Percentiles rank a stretch among this genome's conserved stretches.
Conservation (phyloP, 37 sponge, comb jelly and placozoan genomes). For the Amphimedon queenslandica region DNA sequence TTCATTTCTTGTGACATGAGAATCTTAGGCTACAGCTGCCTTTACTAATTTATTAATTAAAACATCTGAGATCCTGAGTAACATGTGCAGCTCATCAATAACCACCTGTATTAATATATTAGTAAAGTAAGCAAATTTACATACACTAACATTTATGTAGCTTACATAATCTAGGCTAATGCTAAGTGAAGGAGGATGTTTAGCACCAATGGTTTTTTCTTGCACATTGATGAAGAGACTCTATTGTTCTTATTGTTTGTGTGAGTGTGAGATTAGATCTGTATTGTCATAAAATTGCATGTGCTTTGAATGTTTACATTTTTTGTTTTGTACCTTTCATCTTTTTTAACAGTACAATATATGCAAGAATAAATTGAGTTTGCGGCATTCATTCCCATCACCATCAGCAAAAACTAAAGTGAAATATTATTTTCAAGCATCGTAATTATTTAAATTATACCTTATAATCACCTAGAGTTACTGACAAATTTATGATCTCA, state of each 20-base stretch:
- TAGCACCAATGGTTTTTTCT: background rate
- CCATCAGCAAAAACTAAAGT: slow-evolving; percentile 13
- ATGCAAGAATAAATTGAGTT: slow-evolving; percentile 12
- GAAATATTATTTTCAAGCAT: background rate
- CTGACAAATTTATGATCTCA: no score
- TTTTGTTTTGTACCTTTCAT: slow-evolving; percentile 13
- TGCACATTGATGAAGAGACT: background rate
- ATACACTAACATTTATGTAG: no score
- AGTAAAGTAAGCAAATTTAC: background rate
- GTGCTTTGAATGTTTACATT: no score
- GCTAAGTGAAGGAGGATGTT: background rate
- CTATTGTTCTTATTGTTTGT: background rate
- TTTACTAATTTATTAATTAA: background rate
- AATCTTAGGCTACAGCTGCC: background rate
- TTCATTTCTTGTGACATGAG: background rate
- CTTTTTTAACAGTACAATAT: slow-evolving; percentile 12
- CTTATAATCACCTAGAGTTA: slow-evolving; percentile 27
- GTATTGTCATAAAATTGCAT: no score
- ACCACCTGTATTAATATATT: background rate
- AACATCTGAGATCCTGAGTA: slow-evolving; percentile 10
- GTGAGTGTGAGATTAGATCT: no score
- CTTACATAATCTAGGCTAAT: no score
- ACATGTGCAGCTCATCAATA: slow-evolving; percentile 18
- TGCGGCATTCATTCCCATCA: slow-evolving; percentile 24
- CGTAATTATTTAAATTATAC: background rate